Percentiles rank a stretch among this genome's conserved stretches.
Conservation (phyloP, 2,888 invertebrate species). For the Andrena praecox region DNA sequence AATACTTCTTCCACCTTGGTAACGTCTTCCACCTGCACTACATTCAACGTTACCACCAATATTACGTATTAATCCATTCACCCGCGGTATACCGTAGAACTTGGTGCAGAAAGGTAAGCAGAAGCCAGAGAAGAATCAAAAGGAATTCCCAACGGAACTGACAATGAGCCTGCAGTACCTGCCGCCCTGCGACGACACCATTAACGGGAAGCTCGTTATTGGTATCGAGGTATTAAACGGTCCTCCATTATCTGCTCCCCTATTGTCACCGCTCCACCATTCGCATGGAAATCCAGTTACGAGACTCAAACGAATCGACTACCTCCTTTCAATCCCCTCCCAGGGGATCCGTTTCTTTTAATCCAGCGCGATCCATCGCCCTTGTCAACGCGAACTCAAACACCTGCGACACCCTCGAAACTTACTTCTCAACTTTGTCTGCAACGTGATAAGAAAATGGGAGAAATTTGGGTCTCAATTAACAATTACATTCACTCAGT, state of each 20-base stretch:
- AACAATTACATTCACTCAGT: too few relatives aligned
- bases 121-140: slow-evolving; percentile 74
- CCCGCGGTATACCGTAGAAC: slow-evolving; percentile 71
- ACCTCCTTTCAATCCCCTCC: background rate
- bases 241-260: background rate
- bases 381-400: too few relatives aligned
- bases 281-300: background rate
- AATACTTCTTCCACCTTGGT: slow-evolving; percentile 78
- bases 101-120: slow-evolving; percentile 76
- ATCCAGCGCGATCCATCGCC: background rate
- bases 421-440: too few relatives aligned
- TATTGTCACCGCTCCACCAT: background rate
- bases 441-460: too few relatives aligned
- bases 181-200: slow-evolving; percentile 77
- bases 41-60: background rate
- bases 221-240: slow-evolving; percentile 79
- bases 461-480: too few relatives aligned
- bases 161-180: slow-evolving; percentile 83
- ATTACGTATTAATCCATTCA: slow-evolving; percentile 2
- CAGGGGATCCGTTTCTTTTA: background rate
- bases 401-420: background rate
- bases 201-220: slow-evolving; percentile 81
- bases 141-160: slow-evolving; percentile 81
- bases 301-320: background rate
- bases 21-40: slow-evolving; percentile 38